Conservation (phyloP, 2,113 vertebrate species). For the Corvus moneduloides region DNA sequence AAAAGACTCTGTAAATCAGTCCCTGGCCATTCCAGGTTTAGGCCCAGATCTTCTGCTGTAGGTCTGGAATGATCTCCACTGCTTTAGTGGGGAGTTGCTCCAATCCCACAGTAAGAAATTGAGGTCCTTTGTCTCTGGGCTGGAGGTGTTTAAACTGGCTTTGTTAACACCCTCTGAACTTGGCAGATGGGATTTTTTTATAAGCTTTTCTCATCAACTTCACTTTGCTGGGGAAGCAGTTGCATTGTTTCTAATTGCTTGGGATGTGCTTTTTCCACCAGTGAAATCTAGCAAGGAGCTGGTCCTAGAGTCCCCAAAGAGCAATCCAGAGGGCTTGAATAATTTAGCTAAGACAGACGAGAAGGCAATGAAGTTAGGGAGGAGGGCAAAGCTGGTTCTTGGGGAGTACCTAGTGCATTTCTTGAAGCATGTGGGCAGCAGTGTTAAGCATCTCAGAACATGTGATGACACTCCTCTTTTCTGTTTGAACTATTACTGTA, state of each 20-base stretch:
- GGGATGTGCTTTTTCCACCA: not conserved
- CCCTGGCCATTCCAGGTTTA: not conserved
- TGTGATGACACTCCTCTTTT: not conserved
- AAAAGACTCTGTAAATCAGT: not conserved
- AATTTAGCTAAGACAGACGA: not conserved
- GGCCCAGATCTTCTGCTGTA: not conserved
- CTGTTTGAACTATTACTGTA: not conserved
- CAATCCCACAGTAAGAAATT: not conserved
- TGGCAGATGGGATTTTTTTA: not conserved
- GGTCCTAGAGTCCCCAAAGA: not conserved
- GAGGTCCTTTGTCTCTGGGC: not conserved
- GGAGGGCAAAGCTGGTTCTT: not conserved
- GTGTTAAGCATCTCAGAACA: not conserved
- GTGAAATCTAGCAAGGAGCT: not conserved
- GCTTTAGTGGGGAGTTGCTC: not conserved
- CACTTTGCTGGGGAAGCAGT: not conserved
- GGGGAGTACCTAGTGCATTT: not conserved
- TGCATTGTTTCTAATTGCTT: not conserved
- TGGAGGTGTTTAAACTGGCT: not conserved
- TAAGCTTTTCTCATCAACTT: conserved; percentile 7
- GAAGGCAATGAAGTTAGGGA: not conserved
- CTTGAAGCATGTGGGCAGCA: not conserved
- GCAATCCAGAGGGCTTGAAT: not conserved
- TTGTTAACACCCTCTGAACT: not conserved
- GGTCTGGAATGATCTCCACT: not conserved